These are phyloP conservation scores for Zoanthus sansibaricus DNA, from an alignment of 92 coral and sea anemone genomes.

Conservation along the genomic window DNA sequence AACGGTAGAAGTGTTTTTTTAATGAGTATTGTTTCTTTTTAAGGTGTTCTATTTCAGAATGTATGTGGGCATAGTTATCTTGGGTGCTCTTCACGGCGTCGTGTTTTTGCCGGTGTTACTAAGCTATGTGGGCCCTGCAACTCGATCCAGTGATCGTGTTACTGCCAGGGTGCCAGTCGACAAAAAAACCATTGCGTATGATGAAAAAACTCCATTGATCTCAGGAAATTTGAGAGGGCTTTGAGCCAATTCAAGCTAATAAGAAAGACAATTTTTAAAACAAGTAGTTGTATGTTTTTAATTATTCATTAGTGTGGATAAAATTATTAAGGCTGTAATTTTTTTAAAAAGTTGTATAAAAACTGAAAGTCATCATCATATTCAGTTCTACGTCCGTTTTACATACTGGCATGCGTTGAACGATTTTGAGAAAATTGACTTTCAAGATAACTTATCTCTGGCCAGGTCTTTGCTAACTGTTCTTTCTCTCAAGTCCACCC, in stretches of 20 bases:
- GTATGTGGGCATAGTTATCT: conserved; percentile 94
- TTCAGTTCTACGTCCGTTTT: no score
- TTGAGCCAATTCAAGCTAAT: neutral
- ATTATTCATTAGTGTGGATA: neutral
- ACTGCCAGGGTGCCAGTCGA: neutral
- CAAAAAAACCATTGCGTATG: neutral
- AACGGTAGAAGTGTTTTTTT: neutral
- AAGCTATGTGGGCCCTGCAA: conserved; percentile 88
- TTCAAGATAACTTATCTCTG: no score
- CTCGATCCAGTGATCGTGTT: conserved; percentile 32
- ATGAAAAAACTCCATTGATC: conserved; percentile 35
- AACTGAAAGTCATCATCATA: no score
- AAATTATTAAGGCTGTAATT: no score
- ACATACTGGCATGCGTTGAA: no score
- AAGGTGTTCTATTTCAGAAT: conserved; percentile 99
- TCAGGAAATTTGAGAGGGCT: conserved; percentile 11
- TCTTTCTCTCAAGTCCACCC: no score
- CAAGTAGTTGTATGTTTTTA: neutral
- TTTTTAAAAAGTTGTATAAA: no score
- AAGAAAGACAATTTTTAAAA: neutral
- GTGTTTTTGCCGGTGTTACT: conserved; percentile 91
- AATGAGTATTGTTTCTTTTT: conserved; percentile 31
- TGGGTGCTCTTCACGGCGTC: conserved; percentile 94
- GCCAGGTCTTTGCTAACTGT: no score
- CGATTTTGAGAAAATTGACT: no score